Conservation (phyloP, 1,140 invertebrate genomes). For the Panulirus ornatus region DNA sequence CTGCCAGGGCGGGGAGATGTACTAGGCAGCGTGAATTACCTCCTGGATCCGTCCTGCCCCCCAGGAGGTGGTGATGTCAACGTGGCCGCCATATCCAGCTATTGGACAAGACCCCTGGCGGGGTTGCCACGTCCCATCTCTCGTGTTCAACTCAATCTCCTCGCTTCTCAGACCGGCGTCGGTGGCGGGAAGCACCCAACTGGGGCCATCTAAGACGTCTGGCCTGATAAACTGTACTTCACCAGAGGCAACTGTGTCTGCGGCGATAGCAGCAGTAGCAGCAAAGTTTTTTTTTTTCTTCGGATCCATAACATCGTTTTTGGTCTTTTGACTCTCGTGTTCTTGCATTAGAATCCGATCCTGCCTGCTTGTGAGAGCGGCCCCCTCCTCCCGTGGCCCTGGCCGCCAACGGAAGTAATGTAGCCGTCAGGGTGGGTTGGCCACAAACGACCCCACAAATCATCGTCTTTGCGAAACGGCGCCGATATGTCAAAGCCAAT, state of each 20-base stretch:
- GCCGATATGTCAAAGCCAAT: slow-evolving; percentile 27
- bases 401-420: background rate
- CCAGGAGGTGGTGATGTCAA: too few relatives aligned
- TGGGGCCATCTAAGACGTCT: background rate
- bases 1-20: too few relatives aligned
- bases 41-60: too few relatives aligned
- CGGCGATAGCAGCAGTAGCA: too few relatives aligned
- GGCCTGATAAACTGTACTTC: background rate
- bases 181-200: background rate
- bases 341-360: too few relatives aligned
- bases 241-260: too few relatives aligned
- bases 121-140: background rate
- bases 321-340: too few relatives aligned
- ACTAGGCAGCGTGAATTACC: too few relatives aligned
- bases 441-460: slow-evolving; percentile 2
- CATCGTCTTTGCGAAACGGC: slow-evolving; percentile 6
- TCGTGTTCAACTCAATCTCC: background rate
- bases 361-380: too few relatives aligned
- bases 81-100: background rate
- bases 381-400: too few relatives aligned
- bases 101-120: background rate
- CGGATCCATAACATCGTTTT: too few relatives aligned
- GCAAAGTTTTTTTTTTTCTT: too few relatives aligned
- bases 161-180: background rate
- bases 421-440: background rate